Base-by-base conservation (phyloP, 2,797 vertebrate genomes). In the Loris lydekkerianus region DNA sequence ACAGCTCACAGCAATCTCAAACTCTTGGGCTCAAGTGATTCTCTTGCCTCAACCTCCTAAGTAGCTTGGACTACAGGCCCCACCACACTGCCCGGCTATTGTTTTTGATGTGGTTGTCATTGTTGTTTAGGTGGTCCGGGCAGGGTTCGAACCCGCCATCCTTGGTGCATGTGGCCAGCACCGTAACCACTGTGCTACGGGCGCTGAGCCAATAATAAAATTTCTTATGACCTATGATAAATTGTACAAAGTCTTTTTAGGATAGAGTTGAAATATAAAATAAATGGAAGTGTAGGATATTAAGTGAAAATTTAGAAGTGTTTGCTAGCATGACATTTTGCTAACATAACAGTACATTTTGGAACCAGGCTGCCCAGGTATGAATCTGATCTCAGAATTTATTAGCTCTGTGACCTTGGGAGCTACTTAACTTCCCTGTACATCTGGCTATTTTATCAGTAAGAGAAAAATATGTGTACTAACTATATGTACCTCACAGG, bases 321-420 rank as follows among this genome's bases (percentile, higher is more conserved):
- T 89, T 86, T 92, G 25, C 77, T 92, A 73, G 76, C 11, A 27
- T 81, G 77, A 87, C 27, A 49, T 34, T 85, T 96, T 49, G 67
- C 75, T 80, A 89, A 69, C 89, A 76, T 80, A 72, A 34, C 25
- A 49, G 15, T 60, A 29, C 40, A 46, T 53, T 86, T 81, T 69
- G n/a, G 83, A 92, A 17, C 56, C 84, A 75, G 56, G 21, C 63
- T 93, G 43, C 94, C 29, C 65, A 8, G 2, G 10, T 31, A 21
- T 92, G 87, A 95, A 73, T 94, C 58, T 96, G 56, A 11, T 61
- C 61, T 82, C n/a, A 37, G 27, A 77, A 37, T 77, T 77, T 72
- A 61, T 73, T 93, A 82, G 53, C 72, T 93, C 18, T 43, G 0
- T 81, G 77, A 92, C 84, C 46, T 83, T 67, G 20, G 10, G 40